phyloP scores from a whole-genome alignment of 2,888 invertebrate genomes.

The Chrysomela aeneicollis region DNA sequence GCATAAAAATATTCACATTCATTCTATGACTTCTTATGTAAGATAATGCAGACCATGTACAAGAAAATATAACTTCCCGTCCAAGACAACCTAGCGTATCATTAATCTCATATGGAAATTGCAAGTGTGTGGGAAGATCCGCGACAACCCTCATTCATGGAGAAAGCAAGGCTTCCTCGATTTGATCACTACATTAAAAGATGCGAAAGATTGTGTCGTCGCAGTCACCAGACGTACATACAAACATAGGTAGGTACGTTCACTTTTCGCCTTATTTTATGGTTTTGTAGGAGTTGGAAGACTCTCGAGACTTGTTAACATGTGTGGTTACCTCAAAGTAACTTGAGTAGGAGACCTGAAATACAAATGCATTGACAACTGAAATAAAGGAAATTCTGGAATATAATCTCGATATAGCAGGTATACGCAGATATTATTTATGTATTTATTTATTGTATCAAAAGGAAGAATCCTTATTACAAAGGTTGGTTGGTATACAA shows the following conservation, averaged over 20 bases:
- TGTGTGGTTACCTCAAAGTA: conserved; percentile 13
- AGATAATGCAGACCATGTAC: not conserved
- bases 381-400: not conserved
- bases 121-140: conserved; percentile 48
- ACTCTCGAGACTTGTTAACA: conserved; percentile 23
- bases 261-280: conserved; percentile 30
- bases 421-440: no score
- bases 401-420: no score
- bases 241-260: conserved; percentile 17
- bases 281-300: conserved; percentile 38
- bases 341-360: conserved; percentile 10
- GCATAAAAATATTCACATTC: not conserved
- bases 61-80: conserved; percentile 45
- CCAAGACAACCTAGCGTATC: conserved; percentile 40
- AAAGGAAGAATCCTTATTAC: no score
- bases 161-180: conserved; percentile 32
- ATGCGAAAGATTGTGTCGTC: conserved; percentile 40
- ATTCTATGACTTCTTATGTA: not conserved
- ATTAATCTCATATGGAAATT: conserved; percentile 51
- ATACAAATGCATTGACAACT: conserved; percentile 9
- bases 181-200: conserved; percentile 43
- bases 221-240: conserved; percentile 24
- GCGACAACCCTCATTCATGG: conserved; percentile 45
- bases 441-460: no score
- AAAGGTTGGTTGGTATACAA: no score